Base-by-base conservation (phyloP, 2,797 vertebrate genomes). In the Syndactyla subalaris region DNA sequence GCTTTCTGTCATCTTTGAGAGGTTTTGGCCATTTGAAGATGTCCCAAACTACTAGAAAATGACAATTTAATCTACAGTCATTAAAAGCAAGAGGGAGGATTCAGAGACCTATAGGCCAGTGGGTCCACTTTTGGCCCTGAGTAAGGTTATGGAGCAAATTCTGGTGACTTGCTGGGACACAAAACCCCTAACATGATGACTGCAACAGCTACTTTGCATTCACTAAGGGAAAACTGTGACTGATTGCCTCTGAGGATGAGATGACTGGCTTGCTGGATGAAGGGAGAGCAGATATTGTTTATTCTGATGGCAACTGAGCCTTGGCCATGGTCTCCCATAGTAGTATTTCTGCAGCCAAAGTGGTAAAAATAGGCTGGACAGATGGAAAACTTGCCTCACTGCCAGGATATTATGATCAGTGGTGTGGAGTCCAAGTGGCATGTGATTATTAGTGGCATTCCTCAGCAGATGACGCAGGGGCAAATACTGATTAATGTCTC, bases 401-500 rank as follows among this genome's bases (percentile, higher is more conserved):
- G 72, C 72, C 82, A 91, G 76, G 73, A 67, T 49, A 43, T 72
- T 51, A 32, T 55, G 30, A 91, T 91, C 62, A 72, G 71, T 76
- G 46, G 46, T 54, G 55, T 54, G 45, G 76, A 70, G 65, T 70
- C 88, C 92, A 92, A 71, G 61, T 82, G 82, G 57, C 32, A 21
- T 27, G 32, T 73, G 72, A 79, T 82, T 82, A 88, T 52, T 38
- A 55, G 63, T 62, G 82, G 39, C 71, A 66, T 38, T 94, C 72
- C 51, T 92, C 61, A 83, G 43, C 78, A 89, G 74, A 49, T 94
- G 87, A 85, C 82, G 48, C 24, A 54, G 85, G 55, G 63, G 59
- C 39, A 93, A 83, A 88, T 92, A 59, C 48, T 88, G 72, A 89
- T 91, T 94, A 94, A 92, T 45, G 45, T 88, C 82, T 92, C 58